phyloP scores from a whole-genome alignment of 2,888 invertebrate genomes.

The Heteropelma amictum region DNA sequence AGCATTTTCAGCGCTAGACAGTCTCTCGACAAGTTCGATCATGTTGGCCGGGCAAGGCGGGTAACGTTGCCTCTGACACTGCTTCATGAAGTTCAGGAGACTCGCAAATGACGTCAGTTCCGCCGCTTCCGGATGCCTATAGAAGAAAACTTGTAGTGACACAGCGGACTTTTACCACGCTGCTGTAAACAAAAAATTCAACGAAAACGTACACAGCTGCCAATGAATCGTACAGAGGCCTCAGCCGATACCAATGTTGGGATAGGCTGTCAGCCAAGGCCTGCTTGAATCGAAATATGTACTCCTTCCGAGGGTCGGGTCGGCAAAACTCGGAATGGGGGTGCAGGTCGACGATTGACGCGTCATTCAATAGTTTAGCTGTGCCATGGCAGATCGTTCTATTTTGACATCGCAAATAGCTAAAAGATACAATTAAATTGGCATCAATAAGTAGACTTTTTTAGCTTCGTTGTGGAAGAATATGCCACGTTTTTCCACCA shows the following conservation, averaged over 20 bases:
- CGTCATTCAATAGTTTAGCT: background rate
- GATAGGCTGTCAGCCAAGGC: constrained; percentile 4
- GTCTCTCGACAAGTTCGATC: constrained; percentile 5
- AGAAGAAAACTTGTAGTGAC: too few species aligned
- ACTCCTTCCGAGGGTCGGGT: background rate
- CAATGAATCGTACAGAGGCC: background rate
- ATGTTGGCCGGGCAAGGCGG: constrained; percentile 20
- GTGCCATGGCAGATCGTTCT: background rate
- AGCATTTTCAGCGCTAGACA: background rate
- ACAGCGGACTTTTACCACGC: too few species aligned
- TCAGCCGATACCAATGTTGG: background rate
- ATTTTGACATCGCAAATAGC: background rate
- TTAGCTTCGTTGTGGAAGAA: too few species aligned
- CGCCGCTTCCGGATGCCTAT: constrained; percentile 28
- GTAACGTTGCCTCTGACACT: constrained; percentile 11
- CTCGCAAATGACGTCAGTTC: background rate
- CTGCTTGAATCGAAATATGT: background rate
- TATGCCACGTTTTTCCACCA: too few species aligned
- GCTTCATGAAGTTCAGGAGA: constrained; percentile 16
- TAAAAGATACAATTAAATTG: background rate
- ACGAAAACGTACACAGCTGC: constrained; percentile 1
- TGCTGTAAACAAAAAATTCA: background rate
- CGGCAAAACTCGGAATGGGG: background rate
- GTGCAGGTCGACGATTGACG: too few species aligned
- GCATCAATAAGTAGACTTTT: too few species aligned